Percentiles rank a stretch among this genome's conserved stretches.
These are phyloP conservation scores for Heterochromis multidens DNA, from an alignment of 2,113 vertebrate genomes.

Conservation along the genomic window DNA sequence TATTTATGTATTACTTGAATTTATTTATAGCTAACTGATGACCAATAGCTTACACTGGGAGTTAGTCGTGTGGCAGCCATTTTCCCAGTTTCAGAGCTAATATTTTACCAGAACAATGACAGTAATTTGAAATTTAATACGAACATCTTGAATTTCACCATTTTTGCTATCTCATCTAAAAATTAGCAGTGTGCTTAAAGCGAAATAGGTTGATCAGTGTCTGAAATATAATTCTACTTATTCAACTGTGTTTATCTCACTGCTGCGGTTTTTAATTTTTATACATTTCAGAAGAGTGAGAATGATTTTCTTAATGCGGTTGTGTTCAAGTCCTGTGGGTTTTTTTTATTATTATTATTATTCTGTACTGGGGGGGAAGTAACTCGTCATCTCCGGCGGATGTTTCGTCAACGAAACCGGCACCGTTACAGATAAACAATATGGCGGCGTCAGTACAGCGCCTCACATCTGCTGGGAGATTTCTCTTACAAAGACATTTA, in stretches of 20 bases:
- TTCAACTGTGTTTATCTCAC: not conserved
- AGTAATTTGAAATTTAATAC: too few relatives aligned
- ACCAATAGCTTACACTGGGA: too few relatives aligned
- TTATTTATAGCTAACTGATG: too few relatives aligned
- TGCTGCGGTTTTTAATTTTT: not conserved
- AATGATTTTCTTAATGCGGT: not conserved
- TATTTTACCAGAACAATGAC: too few relatives aligned
- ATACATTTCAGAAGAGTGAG: not conserved
- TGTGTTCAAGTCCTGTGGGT: not conserved
- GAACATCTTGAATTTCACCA: too few relatives aligned
- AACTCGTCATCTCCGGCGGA: not conserved
- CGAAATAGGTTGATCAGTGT: not conserved
- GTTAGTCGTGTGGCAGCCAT: not conserved
- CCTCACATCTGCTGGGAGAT: constrained; percentile 50
- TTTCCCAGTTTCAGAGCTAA: too few relatives aligned
- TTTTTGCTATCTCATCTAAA: too few relatives aligned
- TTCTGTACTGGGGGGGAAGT: too few relatives aligned
- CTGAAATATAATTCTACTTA: not conserved
- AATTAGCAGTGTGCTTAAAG: too few relatives aligned
- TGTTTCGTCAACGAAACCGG: not conserved
- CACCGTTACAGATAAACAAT: constrained; percentile 39
- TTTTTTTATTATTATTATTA: not conserved
- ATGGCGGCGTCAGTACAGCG: constrained; percentile 72
- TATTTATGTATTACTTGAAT: too few relatives aligned
- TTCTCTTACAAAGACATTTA: constrained; percentile 49